Percentiles rank a stretch among this genome's conserved stretches.
Evolutionary conservation across 2,113 vertebrate genomes (phyloP).

Genomic region (Oreochromis niloticus): DNA sequence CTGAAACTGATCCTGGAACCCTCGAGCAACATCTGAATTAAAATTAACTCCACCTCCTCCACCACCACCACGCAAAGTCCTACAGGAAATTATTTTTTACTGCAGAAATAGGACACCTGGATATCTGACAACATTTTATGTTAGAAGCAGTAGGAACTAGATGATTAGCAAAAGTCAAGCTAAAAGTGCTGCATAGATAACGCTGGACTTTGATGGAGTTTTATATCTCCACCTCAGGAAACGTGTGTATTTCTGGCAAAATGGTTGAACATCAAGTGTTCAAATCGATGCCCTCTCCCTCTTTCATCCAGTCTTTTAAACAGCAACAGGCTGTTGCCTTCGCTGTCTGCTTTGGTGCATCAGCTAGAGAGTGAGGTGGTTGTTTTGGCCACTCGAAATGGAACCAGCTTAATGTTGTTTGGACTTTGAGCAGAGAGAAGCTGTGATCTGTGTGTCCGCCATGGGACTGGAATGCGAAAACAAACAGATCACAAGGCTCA

Average conservation of each 20-base stretch:
- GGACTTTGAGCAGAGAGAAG: not conserved
- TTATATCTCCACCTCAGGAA: conserved; percentile 26
- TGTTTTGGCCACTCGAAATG: conserved; percentile 43
- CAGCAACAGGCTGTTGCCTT: conserved; percentile 14
- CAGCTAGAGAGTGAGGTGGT: conserved; percentile 34
- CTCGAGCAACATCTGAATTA: not conserved
- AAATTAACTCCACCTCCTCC: not conserved
- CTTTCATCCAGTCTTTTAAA: not conserved
- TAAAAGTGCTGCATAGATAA: not conserved
- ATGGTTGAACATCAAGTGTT: conserved; percentile 4
- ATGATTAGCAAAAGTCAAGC: not conserved
- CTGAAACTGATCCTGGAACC: not conserved
- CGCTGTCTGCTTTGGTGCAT: conserved; percentile 27
- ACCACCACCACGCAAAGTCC: not conserved
- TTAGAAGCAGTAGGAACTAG: not conserved
- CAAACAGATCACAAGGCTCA: conserved; percentile 12
- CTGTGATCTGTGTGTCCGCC: not conserved
- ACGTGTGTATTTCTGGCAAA: conserved; percentile 9
- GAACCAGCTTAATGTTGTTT: conserved; percentile 2
- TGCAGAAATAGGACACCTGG: not conserved
- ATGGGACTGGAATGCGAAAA: not conserved
- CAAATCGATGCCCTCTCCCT: not conserved
- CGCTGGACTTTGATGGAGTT: not conserved
- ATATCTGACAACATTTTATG: not conserved
- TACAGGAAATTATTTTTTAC: not conserved